Base-by-base conservation (phyloP, 2,888 invertebrate species). In the Drosophila anomalata region DNA sequence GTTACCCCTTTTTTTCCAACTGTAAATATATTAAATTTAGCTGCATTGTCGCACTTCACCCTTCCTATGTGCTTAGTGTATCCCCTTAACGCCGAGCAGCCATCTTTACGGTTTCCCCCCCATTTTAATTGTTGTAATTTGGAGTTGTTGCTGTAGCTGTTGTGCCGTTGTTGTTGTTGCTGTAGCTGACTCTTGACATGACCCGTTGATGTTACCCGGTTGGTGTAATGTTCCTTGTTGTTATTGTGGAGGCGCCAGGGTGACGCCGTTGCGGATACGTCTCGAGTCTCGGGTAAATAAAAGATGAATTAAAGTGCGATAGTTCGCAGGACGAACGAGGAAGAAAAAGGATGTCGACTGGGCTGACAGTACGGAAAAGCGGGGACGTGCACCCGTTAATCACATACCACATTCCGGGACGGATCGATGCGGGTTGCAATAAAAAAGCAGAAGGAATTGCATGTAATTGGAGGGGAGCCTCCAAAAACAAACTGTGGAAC, bases 121-220 rank as follows among this genome's bases (percentile, higher is more conserved):
- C 68, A 59, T 79, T 82, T 87, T 84, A 87, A 87, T 84, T 87
- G 82, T 84, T 83, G 82, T 78, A 78, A 77, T 80, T 80, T 50
- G 42, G 48, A 33, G 50, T 66, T 53, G 55, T 53, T 57, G 51
- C 56, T 46, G 51, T 36, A 26, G 12, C 33, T 33, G 36, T 36
- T n/a, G 12, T n/a, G 12, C 5, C 36, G 1, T n/a, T 36, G n/a
- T 36, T 24, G 42, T 52, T 61, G 53, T 52, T 55, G 29, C 9
- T 29, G 56, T 46, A 33, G 51, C 54, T 50, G 60, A 46, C 59
- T 57, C 60, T 71, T 61, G 66, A 66, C 69, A 70, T 44, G 71
- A 62, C 55, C 63, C 72, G 51, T 67, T 65, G 46, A 46, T 59
- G 67, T 66, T 68, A 57, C 42, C 58, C 24, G 17, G 61, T 61